Evolutionary conservation across 2,113 vertebrate species (phyloP), one percentile per base, ranked within the genome.

Genomic region (Butorides virescens): DNA sequence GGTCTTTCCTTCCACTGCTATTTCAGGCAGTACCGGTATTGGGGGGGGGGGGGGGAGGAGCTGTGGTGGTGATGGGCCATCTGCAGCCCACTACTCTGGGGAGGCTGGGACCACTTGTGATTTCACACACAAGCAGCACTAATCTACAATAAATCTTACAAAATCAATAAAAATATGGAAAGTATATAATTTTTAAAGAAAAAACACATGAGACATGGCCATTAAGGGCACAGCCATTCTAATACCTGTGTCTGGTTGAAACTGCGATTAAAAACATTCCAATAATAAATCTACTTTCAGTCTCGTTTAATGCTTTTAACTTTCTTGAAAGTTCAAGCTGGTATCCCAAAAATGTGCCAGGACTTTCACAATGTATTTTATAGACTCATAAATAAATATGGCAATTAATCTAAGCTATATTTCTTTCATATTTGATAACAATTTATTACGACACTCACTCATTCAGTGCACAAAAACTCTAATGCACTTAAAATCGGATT

Each of bases 401-500:
- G 97, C 98, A 98, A 98, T 98, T 97, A 98, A 98, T 98, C 97
- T 96, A 70, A 74, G 94, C 97, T 92, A 34, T 98, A 98, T 98
- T 98, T 98, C 98, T 98, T 98, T 98, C 98, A 95, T 97, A 97
- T 98, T 95, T 98, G 98, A 97, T 98, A 98, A 98, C 97, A 97
- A 98, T 98, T 98, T 98, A 98, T 98, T 97, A 97, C 91, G 95
- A 97, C 97, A 89, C 94, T 96, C 95, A 95, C 93, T 98, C 94
- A 91, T 97, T 98, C 90, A 63, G 94, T 96, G 97, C 97, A 98
- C 96, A 96, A 98, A 98, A 98, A 98, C 97, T 98, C 98, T 98
- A 98, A 98, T 98, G 98, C 98, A 98, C 98, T 98, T 98, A 98
- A 98, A 98, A 98, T 98, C 94, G 97, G 98, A 98, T 98, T 98